Base-by-base conservation (phyloP, 1,140 invertebrate genomes). In the Leptinotarsa lineolata region DNA sequence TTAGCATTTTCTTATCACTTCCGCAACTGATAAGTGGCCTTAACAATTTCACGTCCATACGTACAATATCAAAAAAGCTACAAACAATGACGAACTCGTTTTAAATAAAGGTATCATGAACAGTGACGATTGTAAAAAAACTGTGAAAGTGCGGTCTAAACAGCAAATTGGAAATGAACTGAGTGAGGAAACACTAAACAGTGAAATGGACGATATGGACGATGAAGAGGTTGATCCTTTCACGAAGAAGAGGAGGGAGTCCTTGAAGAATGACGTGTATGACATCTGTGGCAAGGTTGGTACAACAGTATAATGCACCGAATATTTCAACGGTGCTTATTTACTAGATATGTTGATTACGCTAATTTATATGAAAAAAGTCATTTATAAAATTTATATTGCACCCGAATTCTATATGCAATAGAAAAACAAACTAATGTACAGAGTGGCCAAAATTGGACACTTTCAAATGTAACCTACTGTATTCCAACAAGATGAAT, bases 201-300 rank as follows among this genome's bases (percentile, higher is more conserved):
- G 63, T 68, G 45, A 64, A n/a, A 66, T 60, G 15, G 18, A 24
- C 20, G 16, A 13, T 46, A 48, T 68, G 24, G 68, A 68, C 22
- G 74, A 74, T 6, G 75, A 75, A 20, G 75, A 77, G 54, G 63
- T 60, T 22, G 70, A 76, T 64, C 72, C 73, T 2, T 77, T 76
- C 59, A 68, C 64, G 0, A 72, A 67, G 22, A 77, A 67, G 44
- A 68, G 78, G 73, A 45, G 74, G 58, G 76, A 77, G 58, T 78
- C 74, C 39, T 45, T 77, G 46, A 85, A 86, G 59, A 84, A 85
- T 74, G 82, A 85, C 61, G 84, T 86, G 74, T 87, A 86, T 75
- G 87, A 89, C 74, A 84, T 87, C 15, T 87, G 88, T 80, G 87
- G 86, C 48, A 89, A 88, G 85, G 88, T 88, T 79, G 85, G 72